These are phyloP conservation scores for Athripsodes cinereus DNA, from an alignment of 2,888 invertebrate genomes.

Conservation along the genomic window DNA sequence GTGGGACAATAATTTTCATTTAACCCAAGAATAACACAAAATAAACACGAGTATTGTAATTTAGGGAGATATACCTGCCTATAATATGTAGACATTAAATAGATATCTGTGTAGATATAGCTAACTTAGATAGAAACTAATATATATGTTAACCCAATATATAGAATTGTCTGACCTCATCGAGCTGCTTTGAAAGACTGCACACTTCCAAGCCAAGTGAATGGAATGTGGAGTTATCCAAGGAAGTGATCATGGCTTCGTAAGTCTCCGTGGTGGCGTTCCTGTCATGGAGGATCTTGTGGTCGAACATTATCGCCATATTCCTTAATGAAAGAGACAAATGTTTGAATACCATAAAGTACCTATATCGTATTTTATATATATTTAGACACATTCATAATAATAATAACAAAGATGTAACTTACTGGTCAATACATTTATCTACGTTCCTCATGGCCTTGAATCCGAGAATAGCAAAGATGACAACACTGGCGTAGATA, in stretches of 20 bases:
- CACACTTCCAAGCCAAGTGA: constrained; percentile 57
- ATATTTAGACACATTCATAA: neutral
- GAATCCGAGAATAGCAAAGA: constrained; percentile 92
- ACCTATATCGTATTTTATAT: neutral
- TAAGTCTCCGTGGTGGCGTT: constrained; percentile 55
- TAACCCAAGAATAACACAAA: no score
- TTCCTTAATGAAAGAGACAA: constrained; percentile 38
- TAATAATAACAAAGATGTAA: constrained; percentile 24
- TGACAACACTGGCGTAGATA: constrained; percentile 90
- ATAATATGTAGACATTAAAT: no score
- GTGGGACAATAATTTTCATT: no score
- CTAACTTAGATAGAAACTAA: no score
- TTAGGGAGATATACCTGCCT: no score
- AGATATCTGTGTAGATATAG: no score
- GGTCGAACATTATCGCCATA: constrained; percentile 42
- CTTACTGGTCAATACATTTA: constrained; percentile 70
- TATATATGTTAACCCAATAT: no score
- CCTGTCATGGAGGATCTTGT: constrained; percentile 35
- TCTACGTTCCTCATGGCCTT: constrained; percentile 90
- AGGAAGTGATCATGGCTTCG: constrained; percentile 40
- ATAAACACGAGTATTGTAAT: no score
- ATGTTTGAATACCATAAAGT: neutral
- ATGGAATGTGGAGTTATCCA: constrained; percentile 39
- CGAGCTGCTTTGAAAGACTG: constrained; percentile 65
- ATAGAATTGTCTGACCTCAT: constrained; percentile 52